Percentiles rank a stretch among this genome's conserved stretches.
Evolutionary conservation across 2,113 vertebrate species (phyloP).

Genomic region (Tenebrosternarchus preto): DNA sequence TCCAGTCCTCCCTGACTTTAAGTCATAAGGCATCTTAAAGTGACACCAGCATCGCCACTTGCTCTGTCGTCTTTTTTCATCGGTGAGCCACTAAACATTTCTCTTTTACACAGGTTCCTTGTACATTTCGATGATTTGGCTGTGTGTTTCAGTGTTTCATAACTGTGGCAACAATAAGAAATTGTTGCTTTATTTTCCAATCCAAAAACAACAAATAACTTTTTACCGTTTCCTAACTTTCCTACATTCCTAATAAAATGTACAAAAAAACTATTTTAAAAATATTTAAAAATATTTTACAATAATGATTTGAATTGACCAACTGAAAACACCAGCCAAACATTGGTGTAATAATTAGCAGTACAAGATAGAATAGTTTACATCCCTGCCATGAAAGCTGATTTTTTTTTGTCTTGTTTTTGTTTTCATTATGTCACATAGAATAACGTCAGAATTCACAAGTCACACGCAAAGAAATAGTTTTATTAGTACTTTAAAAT

Average conservation of each 20-base stretch:
- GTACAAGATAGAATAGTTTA: neutral
- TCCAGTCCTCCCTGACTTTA: conserved; percentile 11
- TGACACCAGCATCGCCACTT: conserved; percentile 6
- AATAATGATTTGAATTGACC: neutral
- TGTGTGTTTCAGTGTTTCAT: neutral
- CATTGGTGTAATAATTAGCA: neutral
- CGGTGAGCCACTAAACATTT: conserved; percentile 9
- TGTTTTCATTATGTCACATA: neutral
- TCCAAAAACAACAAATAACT: too few relatives aligned
- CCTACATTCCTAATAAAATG: too few relatives aligned
- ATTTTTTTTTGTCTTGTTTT: neutral
- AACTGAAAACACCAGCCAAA: neutral
- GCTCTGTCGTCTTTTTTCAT: neutral
- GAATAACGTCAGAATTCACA: conserved; percentile 1
- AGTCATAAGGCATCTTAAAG: neutral
- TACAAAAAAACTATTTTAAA: too few relatives aligned
- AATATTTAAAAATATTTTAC: too few relatives aligned
- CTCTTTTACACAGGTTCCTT: too few relatives aligned
- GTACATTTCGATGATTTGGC: neutral
- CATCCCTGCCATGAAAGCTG: neutral
- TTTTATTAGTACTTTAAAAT: conserved; percentile 19
- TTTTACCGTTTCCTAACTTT: too few relatives aligned
- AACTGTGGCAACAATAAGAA: neutral
- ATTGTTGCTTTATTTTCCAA: too few relatives aligned
- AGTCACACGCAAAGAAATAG: conserved; percentile 1